These are phyloP conservation scores for Phoxinus dragarum DNA, from an alignment of 2,797 vertebrate species.

Conservation along the genomic window DNA sequence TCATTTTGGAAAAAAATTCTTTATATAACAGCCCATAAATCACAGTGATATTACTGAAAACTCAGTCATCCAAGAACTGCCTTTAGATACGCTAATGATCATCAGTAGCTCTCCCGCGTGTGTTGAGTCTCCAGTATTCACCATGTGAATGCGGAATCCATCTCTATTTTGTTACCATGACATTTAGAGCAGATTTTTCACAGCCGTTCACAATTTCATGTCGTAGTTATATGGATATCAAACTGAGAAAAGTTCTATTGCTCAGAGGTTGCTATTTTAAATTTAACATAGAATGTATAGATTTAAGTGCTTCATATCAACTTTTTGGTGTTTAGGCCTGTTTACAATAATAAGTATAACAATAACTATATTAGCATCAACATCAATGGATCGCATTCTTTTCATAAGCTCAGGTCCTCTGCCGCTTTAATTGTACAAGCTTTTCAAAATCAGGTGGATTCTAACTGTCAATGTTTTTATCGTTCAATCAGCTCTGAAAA, in stretches of 20 bases:
- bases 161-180: neutral
- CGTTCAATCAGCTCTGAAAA: neutral
- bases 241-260: neutral
- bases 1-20: neutral
- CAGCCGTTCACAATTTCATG: neutral
- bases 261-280: neutral
- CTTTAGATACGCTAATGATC: constrained; percentile 6
- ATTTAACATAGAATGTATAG: neutral
- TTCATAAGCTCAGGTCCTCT: neutral
- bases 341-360: neutral
- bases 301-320: neutral
- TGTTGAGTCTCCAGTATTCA: constrained; percentile 1
- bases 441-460: neutral
- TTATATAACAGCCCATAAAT: constrained; percentile 24
- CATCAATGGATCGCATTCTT: neutral
- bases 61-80: constrained; percentile 15
- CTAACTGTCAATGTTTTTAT: neutral
- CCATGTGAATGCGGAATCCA: neutral
- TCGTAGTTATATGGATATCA: neutral
- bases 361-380: neutral
- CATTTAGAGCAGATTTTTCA: neutral
- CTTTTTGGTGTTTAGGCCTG: neutral
- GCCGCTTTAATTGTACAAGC: neutral
- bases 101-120: neutral
- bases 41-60: constrained; percentile 45